Evolutionary conservation across 2,797 vertebrate species (phyloP).

Genomic region (Todus mexicanus): DNA sequence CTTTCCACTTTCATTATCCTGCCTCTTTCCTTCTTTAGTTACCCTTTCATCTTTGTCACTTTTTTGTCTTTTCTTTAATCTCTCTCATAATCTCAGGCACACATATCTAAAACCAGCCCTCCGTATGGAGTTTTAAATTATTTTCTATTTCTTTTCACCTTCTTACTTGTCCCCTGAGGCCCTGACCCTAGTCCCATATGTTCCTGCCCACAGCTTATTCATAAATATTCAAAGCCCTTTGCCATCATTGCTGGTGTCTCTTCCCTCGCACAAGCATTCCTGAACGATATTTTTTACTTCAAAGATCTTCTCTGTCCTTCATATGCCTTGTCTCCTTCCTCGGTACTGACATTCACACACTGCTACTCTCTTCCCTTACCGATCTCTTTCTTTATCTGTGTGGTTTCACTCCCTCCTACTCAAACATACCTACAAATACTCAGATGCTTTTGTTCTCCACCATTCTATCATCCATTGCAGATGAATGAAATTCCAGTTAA

Average conservation of each 20-base stretch:
- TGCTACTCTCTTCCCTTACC: neutral
- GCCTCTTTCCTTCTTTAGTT: neutral
- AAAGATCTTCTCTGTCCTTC: neutral
- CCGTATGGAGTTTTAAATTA: neutral
- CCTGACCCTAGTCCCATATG: neutral
- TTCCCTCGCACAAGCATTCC: neutral
- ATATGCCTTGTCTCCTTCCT: neutral
- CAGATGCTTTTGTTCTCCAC: neutral
- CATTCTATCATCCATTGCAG: neutral
- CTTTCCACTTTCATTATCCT: neutral
- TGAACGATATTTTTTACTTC: neutral
- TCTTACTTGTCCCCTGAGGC: neutral
- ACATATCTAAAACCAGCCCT: neutral
- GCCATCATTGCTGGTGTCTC: neutral
- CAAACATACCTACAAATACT: neutral
- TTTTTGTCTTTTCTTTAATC: neutral
- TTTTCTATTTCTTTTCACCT: neutral
- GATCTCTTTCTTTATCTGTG: neutral
- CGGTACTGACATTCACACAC: neutral
- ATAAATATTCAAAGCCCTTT: conserved; percentile 31
- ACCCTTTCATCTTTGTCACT: neutral
- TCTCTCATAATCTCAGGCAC: neutral
- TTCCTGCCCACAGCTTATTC: neutral
- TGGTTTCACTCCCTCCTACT: neutral
- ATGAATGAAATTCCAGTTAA: neutral